phyloP scores from a whole-genome alignment of 2,113 vertebrate species.

The Pachypanchax playfairii region DNA sequence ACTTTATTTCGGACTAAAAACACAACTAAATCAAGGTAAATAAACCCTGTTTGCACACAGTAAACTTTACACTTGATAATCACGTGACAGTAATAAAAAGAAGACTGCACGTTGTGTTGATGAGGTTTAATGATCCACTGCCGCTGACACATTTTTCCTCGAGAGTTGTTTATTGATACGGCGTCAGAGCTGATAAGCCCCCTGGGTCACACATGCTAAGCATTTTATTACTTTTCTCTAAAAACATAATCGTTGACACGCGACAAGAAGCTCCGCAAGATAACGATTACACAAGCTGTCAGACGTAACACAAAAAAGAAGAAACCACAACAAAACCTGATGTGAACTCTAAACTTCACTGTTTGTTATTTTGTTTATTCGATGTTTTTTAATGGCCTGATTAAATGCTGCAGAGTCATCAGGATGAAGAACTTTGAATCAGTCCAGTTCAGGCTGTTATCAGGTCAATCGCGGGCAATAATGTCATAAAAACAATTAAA shows the following conservation, averaged over 20 bases:
- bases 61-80: no score
- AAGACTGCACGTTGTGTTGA: not conserved
- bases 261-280: not conserved
- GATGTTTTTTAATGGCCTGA: not conserved
- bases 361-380: not conserved
- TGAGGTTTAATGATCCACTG: not conserved
- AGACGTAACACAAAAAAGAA: no score
- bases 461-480: not conserved
- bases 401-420: not conserved
- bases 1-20: no score
- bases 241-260: not conserved
- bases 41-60: not conserved
- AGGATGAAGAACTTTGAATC: not conserved
- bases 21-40: no score
- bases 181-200: conserved; percentile 10
- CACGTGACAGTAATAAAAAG: not conserved
- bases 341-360: not conserved
- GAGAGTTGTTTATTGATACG: conserved; percentile 8
- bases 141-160: conserved; percentile 4
- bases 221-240: not conserved
- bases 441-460: not conserved
- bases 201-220: no score
- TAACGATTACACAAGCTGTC: no score
- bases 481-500: not conserved
- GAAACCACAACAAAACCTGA: no score